Evolutionary conservation across 2,888 invertebrate genomes (phyloP), one percentile per base, ranked within the genome.

Genomic region (Melikaiella ostensackeni): DNA sequence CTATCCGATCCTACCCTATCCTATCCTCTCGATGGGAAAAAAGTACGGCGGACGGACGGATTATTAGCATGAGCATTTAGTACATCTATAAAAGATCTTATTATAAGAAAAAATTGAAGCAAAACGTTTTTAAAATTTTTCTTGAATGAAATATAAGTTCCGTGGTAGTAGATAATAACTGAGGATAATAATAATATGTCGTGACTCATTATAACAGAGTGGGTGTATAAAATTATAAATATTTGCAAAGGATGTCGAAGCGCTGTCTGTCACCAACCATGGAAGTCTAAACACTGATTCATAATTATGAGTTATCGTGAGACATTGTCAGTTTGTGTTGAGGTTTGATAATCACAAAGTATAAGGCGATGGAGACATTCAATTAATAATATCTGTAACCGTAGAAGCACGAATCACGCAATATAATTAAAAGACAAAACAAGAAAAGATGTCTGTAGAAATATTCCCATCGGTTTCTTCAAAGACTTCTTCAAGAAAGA

Each of bases 191-290:
- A 57, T 57, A 57, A 57, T 57, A 24, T 24, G 24, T 57, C 57
- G 11, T 57, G 57, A 57, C 5, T 57, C 24, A 57, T 24, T n/a
- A 21, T 27, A 11, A 24, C 2, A 24, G 24, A 7, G 57, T 57
- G 57, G 24, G 57, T 57, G 57, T 24, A 57, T 57, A n/a, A n/a
- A 50, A 50, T 50, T 50, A 50, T 50, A 57, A 57, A 57, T 57
- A 57, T 57, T 57, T 57, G 11, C 57, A 24, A 57, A 57, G 24
- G 11, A 24, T 24, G 57, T 57, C 57, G 13, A 24, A 21, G 50
- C 16, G 9, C 24, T 13, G 57, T 57, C 21, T 3, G 24, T 57
- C 24, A 13, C 24, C 24, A 13, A 57, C 13, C 57, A 24, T 21
- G 24, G 11, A 24, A 57, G 24, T 57, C 57, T 24, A 57, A 57